Evolutionary conservation across 1,140 invertebrate species (phyloP), one percentile per base, ranked within the genome.

Genomic region (Eulimnadia texana): DNA sequence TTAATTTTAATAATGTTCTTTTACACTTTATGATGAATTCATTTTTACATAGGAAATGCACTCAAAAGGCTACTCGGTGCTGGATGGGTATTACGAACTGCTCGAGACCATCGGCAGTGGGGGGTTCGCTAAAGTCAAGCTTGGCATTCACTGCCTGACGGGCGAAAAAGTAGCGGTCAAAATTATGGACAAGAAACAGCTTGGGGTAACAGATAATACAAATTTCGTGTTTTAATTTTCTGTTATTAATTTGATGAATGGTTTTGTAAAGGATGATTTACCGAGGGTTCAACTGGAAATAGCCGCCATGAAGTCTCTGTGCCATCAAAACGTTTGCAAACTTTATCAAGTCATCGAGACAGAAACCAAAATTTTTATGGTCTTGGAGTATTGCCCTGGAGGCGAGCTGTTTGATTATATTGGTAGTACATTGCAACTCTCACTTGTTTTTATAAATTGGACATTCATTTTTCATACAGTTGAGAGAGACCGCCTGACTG

Each of bases 361-460:
- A 2, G 77, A 81, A 0, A 76, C 77, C 3, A 80, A 82, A 67
- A 83, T 82, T 67, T 85, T 82, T 67, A 76, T 87, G 70, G 75
- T 90, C 33, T 76, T 90, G 66, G 88, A 90, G 77, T 88, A 90
- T 68, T 91, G 87, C 69, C 81, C 82, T 60, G 85, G 85, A 47
- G 88, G 88, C 59, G 88, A 90, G 73, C 70, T 90, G 22, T 90
- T 91, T 73, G 88, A 91, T 73, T 89, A 90, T 65, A 87, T 90
- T 66, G 84, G 78, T 78, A 71, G 63, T 56, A 52, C 42, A 49
- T 25, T 64, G 49, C 33, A n/a, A 58, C 65, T 63, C 24, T 22
- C 13, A 54, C 13, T 19, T 16, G 19, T 33, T 50, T 23, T 29
- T 27, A 33, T 60, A 60, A 60, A 52, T 9, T 13, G 0, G 29